phyloP scores from a whole-genome alignment of 2,888 invertebrate species.

The Cheilosia vernalis region DNA sequence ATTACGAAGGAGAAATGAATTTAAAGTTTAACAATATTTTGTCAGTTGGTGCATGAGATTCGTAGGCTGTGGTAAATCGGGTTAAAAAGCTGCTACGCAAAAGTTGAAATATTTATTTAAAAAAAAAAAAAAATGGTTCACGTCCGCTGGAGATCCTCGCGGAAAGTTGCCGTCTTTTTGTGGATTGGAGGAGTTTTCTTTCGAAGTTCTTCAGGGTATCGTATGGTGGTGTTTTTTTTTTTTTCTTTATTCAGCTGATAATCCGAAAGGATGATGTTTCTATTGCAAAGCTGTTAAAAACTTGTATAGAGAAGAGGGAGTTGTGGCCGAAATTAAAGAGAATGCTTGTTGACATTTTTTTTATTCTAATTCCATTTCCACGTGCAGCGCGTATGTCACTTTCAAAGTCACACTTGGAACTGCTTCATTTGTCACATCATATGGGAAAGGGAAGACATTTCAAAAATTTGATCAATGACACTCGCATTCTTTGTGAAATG shows the following conservation, averaged over 20 bases:
- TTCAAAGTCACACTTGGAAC: conserved; percentile 1
- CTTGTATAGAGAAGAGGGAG: too few relatives aligned
- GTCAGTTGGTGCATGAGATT: conserved; percentile 60
- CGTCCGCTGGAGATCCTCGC: conserved; percentile 54
- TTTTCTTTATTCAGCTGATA: neutral
- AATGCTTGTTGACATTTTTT: too few relatives aligned
- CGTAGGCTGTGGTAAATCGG: conserved; percentile 58
- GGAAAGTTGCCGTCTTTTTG: conserved; percentile 12
- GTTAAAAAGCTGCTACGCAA: conserved; percentile 44
- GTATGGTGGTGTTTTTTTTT: neutral
- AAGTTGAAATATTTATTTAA: conserved; percentile 22
- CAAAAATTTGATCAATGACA: conserved; percentile 53
- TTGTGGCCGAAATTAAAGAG: too few relatives aligned
- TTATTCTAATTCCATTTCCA: too few relatives aligned
- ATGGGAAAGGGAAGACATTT: conserved; percentile 50
- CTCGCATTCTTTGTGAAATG: conserved; percentile 36
- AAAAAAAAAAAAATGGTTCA: conserved; percentile 34
- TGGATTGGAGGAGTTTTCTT: conserved; percentile 1
- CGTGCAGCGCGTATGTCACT: neutral
- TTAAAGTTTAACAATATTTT: conserved; percentile 71
- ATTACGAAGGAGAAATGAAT: conserved; percentile 56
- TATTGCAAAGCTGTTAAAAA: neutral
- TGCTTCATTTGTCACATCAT: conserved; percentile 50
- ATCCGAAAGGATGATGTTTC: neutral
- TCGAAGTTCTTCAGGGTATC: conserved; percentile 10